These are phyloP conservation scores for Pelecanus crispus DNA, from an alignment of 2,113 vertebrate species.

Conservation along the genomic window DNA sequence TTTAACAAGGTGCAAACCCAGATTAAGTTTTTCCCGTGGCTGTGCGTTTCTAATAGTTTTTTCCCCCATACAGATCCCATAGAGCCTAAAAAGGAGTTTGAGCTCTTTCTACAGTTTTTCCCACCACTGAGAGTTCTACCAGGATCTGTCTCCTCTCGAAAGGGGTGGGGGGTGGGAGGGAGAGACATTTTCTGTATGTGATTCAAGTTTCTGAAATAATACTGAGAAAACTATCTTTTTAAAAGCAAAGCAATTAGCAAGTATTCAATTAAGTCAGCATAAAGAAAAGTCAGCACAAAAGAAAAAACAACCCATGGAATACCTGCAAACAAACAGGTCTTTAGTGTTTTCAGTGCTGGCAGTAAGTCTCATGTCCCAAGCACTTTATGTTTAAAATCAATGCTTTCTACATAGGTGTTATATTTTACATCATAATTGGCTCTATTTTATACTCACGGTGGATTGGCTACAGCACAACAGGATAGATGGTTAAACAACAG, in stretches of 20 bases:
- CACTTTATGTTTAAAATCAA: neutral
- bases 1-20: slow-evolving; percentile 16
- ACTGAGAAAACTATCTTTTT: neutral
- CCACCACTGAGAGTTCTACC: neutral
- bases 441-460: neutral
- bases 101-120: neutral
- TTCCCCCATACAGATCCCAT: neutral
- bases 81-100: neutral
- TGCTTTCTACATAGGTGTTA: neutral
- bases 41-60: neutral
- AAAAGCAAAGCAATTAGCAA: neutral
- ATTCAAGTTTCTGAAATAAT: neutral
- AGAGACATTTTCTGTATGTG: neutral
- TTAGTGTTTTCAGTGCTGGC: neutral
- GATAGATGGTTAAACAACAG: neutral
- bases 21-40: neutral
- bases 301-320: neutral
- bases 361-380: neutral
- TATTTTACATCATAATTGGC: neutral
- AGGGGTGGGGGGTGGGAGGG: rapidly evolving
- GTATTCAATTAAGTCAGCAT: neutral
- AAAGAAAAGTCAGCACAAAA: neutral
- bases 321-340: neutral
- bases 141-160: neutral
- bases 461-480: neutral